Evolutionary conservation across 2,113 vertebrate species (phyloP).

Genomic region (Eudorcas thomsonii): DNA sequence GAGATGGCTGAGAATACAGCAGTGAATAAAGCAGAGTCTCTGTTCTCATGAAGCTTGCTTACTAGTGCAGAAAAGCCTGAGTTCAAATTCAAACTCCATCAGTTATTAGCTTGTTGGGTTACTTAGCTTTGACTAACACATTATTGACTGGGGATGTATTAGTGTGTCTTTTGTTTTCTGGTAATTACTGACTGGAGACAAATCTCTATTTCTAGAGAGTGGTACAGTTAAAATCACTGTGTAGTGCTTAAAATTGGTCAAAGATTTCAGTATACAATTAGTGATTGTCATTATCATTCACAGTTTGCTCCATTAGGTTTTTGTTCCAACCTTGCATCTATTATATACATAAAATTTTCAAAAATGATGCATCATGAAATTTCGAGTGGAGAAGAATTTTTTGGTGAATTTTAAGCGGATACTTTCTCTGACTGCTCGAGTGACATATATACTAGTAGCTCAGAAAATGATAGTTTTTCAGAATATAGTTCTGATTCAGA

Average conservation of each 20-base stretch:
- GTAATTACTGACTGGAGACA: not conserved
- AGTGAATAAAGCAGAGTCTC: not conserved
- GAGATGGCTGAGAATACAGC: not conserved
- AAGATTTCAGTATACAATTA: not conserved
- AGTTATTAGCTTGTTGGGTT: not conserved
- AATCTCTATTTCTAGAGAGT: not conserved
- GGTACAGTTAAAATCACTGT: not conserved
- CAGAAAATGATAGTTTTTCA: not conserved
- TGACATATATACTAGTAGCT: not conserved
- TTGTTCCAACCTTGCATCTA: not conserved
- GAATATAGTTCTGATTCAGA: not conserved
- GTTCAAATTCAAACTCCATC: not conserved
- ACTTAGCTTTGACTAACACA: not conserved
- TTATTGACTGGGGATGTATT: not conserved
- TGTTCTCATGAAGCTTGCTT: not conserved
- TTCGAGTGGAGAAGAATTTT: not conserved
- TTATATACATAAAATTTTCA: not conserved
- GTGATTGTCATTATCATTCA: not conserved
- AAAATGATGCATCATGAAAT: not conserved
- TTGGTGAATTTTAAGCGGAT: not conserved
- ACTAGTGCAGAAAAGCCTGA: not conserved
- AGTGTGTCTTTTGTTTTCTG: not conserved
- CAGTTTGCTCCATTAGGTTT: not conserved
- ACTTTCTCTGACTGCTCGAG: not conserved
- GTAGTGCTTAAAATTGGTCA: not conserved